Base-by-base conservation (phyloP, 2,113 vertebrate genomes). In the Narcine bancroftii region DNA sequence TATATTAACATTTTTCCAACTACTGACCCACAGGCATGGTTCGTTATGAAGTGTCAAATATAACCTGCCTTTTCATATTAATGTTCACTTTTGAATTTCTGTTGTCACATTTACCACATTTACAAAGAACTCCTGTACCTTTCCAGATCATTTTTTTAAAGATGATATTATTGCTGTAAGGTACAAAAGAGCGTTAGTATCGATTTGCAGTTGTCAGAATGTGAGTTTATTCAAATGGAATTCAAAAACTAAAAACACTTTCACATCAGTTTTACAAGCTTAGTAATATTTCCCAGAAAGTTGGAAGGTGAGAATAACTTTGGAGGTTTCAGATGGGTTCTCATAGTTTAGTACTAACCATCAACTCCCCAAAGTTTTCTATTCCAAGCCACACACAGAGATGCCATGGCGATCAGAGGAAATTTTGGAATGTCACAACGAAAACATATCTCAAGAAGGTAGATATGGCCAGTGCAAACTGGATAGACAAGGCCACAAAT, bases 71-170 rank as follows among this genome's bases (percentile, higher is more conserved):
- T 83, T 47, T 26, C 45, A 83, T 17, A 83, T 83, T 83, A 83
- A 53, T 53, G 33, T 83, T 83, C 79, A 83, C 50, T 83, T 79
- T 83, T 29, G 50, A 2, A 33, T 83, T 10, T 83, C 47, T 29
- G 4, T 83, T 83, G 79, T 83, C 79, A 83, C 42, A 79, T 79
- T 77, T 79, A 26, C 76, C 76, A 79, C 47, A 33, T 53, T 83
- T 83, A 45, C 47, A 50, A 60, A 50, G 47, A 33, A 29, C 26
- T 53, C 47, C 29, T 39, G 13, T 83, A 26, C 45, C 4, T 11
- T 53, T 50, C 26, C 47, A 83, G 47, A 26, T 72, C 69, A n/a
- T 53, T 26, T 81, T 53, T n/a, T 33, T 72, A 9, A 53, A 24
- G 15, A 33, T 50, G 47, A 11, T 26, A 33, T 53, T 83, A 53